phyloP scores from a whole-genome alignment of 2,888 invertebrate species.

The Merodon equestris region DNA sequence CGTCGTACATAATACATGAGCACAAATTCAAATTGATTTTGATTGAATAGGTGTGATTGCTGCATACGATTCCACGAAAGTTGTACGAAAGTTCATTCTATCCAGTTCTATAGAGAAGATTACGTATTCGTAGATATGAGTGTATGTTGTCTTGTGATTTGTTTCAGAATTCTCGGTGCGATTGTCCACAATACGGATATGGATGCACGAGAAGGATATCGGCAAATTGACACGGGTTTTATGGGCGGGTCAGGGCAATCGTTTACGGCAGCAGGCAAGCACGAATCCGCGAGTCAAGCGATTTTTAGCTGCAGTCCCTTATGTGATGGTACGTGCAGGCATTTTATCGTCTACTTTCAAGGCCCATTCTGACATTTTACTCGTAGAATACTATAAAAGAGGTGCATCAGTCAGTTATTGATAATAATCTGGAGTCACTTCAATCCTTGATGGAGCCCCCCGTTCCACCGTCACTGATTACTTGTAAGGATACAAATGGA shows the following conservation, averaged over 20 bases:
- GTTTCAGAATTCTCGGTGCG: conserved; percentile 86
- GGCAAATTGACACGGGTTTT: conserved; percentile 91
- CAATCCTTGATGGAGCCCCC: conserved; percentile 84
- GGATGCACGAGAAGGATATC: conserved; percentile 96
- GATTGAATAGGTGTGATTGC: conserved; percentile 62
- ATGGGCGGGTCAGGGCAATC: conserved; percentile 93
- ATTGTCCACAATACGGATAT: conserved; percentile 94
- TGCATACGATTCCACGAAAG: conserved; percentile 8
- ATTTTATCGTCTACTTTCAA: no score
- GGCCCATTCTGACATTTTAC: no score
- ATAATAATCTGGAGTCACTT: conserved; percentile 86
- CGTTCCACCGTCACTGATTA: conserved; percentile 85
- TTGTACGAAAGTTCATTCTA: conserved; percentile 37
- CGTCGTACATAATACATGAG: conserved; percentile 54
- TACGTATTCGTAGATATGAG: no score
- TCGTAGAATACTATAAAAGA: conserved; percentile 88
- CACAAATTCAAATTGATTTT: conserved; percentile 64
- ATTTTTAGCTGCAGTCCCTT: conserved; percentile 95
- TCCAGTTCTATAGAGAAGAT: not conserved
- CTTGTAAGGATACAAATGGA: conserved; percentile 88
- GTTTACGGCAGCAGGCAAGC: conserved; percentile 90
- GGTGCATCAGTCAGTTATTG: conserved; percentile 87
- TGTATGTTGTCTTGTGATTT: conserved; percentile 3
- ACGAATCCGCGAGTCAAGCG: conserved; percentile 89
- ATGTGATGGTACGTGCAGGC: conserved; percentile 86